A percentile compares a stretch with the other conserved stretches of the same genome.
Evolutionary conservation across 2,888 invertebrate genomes (phyloP).

Genomic region (Perdita meconis): DNA sequence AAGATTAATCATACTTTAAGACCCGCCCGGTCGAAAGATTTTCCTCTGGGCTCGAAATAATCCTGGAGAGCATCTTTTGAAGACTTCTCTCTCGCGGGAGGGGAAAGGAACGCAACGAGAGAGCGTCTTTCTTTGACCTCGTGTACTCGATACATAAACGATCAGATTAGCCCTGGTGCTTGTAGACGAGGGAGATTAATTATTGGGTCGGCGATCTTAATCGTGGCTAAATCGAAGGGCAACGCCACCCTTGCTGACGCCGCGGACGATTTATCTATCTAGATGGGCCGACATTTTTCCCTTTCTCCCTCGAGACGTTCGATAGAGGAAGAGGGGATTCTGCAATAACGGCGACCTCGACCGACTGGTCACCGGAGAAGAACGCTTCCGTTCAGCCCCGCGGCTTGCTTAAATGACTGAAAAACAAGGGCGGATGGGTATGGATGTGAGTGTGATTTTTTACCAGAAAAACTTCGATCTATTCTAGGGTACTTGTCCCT

Average conservation of each 20-base stretch:
- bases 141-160: conserved; percentile 41
- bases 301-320: background rate
- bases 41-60: conserved; percentile 36
- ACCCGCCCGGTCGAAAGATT: conserved; percentile 18
- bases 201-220: conserved; percentile 44
- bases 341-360: conserved; percentile 28
- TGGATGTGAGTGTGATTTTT: conserved; percentile 63
- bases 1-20: conserved; percentile 57
- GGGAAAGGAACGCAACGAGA: conserved; percentile 22
- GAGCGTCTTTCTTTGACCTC: conserved; percentile 8
- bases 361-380: conserved; percentile 15
- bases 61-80: conserved; percentile 48
- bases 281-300: conserved; percentile 37
- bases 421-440: conserved; percentile 63
- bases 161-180: conserved; percentile 41
- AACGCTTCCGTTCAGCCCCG: conserved; percentile 49
- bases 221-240: conserved; percentile 49
- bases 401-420: conserved; percentile 60
- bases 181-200: conserved; percentile 45
- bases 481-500: too few species aligned
- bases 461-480: conserved; percentile 52
- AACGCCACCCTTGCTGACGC: conserved; percentile 29
- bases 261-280: conserved; percentile 47
- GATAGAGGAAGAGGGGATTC: conserved; percentile 23
- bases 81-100: conserved; percentile 10